Evolutionary conservation across 1,140 invertebrate species (phyloP), one percentile per base, ranked within the genome.

Genomic region (Drosophila punjabiensis): DNA sequence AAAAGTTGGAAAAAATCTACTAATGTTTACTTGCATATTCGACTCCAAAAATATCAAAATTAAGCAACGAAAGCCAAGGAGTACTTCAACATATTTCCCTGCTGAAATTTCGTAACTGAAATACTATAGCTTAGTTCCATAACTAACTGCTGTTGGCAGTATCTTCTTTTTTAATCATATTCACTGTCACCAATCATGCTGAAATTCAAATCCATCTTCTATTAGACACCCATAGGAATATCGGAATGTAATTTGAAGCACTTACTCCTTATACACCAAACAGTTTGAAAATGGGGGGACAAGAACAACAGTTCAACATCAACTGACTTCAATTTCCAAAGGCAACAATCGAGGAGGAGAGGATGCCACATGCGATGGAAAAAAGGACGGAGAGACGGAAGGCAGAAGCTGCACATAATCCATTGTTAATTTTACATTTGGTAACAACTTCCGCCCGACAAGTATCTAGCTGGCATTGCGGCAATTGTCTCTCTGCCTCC

Each of bases 391-490:
- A 41, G 52, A 62, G 18, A 41, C 50, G 30, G n/a, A 53, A 67
- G 39, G 20, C 30, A 52, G 30, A 75, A 24, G 28, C 45, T 60
- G 41, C 41, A 56, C 58, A 64, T 87, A 82, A 87, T 87, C 70
- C 76, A 79, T 76, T 82, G 76, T 80, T 80, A 82, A 87, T 79
- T 82, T 86, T 66, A 79, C 84, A 83, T 83, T 77, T 74, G 47
- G 52, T 69, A 73, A 86, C 79, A 79, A 69, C 59, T 79, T 79
- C 76, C 80, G 67, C 61, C 52, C 35, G 55, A 71, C 70, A 82
- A 58, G 60, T 62, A 39, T 30, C 24, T 68, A 32, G 30, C 28
- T 47, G 56, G 30, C 37, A 37, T 67, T 66, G 60, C 56, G 63
- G 81, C 63, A 66, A 58, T 53, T 77, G 62, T 64, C 62, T 43